Evolutionary conservation across 2,797 vertebrate species (phyloP).

Genomic region (Poecilia gillii): DNA sequence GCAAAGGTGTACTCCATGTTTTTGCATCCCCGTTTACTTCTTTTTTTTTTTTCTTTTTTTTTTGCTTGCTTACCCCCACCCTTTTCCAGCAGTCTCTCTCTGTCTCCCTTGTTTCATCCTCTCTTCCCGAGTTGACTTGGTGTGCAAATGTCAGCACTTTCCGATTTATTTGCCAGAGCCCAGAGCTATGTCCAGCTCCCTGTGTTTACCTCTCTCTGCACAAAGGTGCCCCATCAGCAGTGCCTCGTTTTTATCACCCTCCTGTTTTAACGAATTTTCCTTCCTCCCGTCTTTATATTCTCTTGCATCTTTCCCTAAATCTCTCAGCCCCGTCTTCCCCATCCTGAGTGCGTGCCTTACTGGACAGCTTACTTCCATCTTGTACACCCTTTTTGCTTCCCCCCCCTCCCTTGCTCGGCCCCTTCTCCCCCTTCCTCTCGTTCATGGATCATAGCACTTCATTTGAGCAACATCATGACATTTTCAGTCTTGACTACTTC

Average conservation of each 20-base stretch:
- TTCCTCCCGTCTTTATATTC: conserved; percentile 28
- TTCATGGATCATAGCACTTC: conserved; percentile 71
- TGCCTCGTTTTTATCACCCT: conserved; percentile 23
- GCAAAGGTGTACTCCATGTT: conserved; percentile 63
- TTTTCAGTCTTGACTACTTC: conserved; percentile 61
- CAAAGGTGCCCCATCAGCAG: conserved; percentile 38
- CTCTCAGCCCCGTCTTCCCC: not conserved
- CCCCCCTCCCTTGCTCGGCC: conserved; percentile 16
- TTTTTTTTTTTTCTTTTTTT: conserved; percentile 32
- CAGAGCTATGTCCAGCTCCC: conserved; percentile 67
- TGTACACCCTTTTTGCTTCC: conserved; percentile 59
- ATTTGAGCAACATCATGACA: conserved; percentile 64
- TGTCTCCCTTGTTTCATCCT: conserved; percentile 49
- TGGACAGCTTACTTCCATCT: conserved; percentile 33
- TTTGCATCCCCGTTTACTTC: conserved; percentile 38
- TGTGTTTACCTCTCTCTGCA: conserved; percentile 71
- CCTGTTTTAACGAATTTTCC: conserved; percentile 4
- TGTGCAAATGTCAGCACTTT: conserved; percentile 81
- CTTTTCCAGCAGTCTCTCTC: conserved; percentile 36
- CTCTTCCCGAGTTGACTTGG: conserved; percentile 55
- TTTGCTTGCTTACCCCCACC: conserved; percentile 14
- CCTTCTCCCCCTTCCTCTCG: conserved; percentile 16
- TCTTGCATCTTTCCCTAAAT: conserved; percentile 7
- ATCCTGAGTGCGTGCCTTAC: not conserved
- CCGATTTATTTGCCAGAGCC: conserved; percentile 73